phyloP scores from a whole-genome alignment of 1,140 invertebrate species.

The Chrysopa pallens region DNA sequence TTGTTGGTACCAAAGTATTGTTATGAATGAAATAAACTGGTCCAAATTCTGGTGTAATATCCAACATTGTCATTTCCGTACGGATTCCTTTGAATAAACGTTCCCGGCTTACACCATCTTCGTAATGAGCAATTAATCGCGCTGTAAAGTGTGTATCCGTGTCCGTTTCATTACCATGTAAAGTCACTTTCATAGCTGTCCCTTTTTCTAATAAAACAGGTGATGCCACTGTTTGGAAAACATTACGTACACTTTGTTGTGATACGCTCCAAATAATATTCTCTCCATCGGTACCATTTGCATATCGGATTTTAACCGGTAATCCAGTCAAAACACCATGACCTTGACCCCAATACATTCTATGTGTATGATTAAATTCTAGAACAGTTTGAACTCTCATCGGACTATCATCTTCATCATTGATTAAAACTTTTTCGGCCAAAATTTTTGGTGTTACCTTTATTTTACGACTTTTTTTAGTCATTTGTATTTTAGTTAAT shows the following conservation, averaged over 20 bases:
- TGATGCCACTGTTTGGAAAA: constrained; percentile 31
- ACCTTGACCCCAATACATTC: constrained; percentile 56
- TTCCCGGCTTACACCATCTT: constrained; percentile 30
- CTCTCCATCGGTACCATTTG: constrained; percentile 31
- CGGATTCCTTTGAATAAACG: constrained; percentile 34
- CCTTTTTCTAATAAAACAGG: constrained; percentile 37
- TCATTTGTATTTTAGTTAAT: constrained; percentile 41
- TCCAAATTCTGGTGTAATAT: constrained; percentile 45
- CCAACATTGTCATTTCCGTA: constrained; percentile 41
- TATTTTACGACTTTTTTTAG: constrained; percentile 31
- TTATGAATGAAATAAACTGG: constrained; percentile 56
- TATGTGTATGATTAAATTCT: constrained; percentile 45
- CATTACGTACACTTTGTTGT: not conserved
- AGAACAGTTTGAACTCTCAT: constrained; percentile 44
- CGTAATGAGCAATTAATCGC: constrained; percentile 47
- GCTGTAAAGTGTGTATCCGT: constrained; percentile 52
- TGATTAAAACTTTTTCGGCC: constrained; percentile 39
- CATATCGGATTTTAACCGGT: constrained; percentile 43
- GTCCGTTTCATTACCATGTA: constrained; percentile 48
- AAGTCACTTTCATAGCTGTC: constrained; percentile 59
- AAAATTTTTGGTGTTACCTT: constrained; percentile 32
- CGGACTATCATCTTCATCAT: constrained; percentile 28
- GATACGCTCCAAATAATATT: constrained; percentile 47
- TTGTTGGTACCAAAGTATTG: constrained; percentile 55
- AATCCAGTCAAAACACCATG: constrained; percentile 55